Evolutionary conservation across 2,888 invertebrate genomes (phyloP).

Genomic region (Chromoteleia sp.): DNA sequence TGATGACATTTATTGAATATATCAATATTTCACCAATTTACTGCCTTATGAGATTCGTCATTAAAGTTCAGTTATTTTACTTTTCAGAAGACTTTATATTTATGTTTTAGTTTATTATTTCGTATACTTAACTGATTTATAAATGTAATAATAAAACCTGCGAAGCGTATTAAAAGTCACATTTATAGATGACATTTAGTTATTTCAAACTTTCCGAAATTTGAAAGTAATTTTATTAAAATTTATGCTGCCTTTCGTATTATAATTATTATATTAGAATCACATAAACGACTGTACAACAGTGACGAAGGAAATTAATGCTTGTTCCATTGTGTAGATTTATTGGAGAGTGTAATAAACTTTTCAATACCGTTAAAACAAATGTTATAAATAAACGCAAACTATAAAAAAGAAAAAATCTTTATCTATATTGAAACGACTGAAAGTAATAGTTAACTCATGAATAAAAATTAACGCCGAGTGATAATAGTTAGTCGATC

Average conservation of each 20-base stretch:
- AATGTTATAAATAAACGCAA: slow-evolving; percentile 18
- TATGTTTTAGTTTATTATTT: not conserved
- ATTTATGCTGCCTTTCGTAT: not conserved
- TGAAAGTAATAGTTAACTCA: slow-evolving; percentile 13
- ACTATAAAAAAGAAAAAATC: slow-evolving; percentile 6
- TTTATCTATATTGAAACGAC: slow-evolving; percentile 7
- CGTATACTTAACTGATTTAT: not conserved
- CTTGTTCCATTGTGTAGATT: not conserved
- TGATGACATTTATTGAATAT: not conserved
- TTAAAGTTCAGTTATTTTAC: slow-evolving; percentile 1
- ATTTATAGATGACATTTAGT: slow-evolving; percentile 1
- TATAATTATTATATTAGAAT: not conserved
- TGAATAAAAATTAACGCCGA: slow-evolving; percentile 33
- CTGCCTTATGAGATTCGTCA: not conserved
- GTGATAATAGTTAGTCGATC: slow-evolving; percentile 36
- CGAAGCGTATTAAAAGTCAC: not conserved
- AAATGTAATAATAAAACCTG: not conserved
- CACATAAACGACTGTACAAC: not conserved
- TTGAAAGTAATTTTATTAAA: slow-evolving; percentile 10
- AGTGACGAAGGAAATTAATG: not conserved
- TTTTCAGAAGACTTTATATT: not conserved
- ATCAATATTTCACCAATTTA: not conserved
- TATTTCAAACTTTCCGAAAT: not conserved
- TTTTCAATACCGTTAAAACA: too few species aligned
- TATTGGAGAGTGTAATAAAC: not conserved